These are phyloP conservation scores for Clistopyga incitator DNA, from an alignment of 2,888 invertebrate species.

Conservation along the genomic window DNA sequence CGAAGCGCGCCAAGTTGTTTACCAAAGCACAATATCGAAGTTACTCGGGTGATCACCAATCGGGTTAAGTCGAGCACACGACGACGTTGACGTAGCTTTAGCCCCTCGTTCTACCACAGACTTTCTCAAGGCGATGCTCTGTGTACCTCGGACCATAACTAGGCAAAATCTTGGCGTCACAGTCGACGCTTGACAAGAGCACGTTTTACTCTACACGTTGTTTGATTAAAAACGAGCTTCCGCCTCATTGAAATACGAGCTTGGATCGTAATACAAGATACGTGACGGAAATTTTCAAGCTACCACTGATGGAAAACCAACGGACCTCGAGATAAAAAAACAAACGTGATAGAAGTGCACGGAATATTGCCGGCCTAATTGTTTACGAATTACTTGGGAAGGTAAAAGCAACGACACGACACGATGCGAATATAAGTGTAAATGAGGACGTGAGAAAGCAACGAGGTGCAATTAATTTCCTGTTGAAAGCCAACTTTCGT, in stretches of 20 bases:
- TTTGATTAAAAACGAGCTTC: slow-evolving; percentile 40
- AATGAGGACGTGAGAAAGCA: not conserved
- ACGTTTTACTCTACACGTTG: slow-evolving; percentile 9
- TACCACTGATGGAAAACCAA: not conserved
- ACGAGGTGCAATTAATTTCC: not conserved
- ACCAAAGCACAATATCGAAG: slow-evolving; percentile 53
- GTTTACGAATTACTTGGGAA: not conserved
- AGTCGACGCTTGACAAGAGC: slow-evolving; percentile 23
- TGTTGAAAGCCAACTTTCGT: not conserved
- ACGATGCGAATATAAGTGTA: not conserved
- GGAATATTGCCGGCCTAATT: not conserved
- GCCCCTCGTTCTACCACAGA: not conserved
- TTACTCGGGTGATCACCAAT: slow-evolving; percentile 46
- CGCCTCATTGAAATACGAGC: slow-evolving; percentile 16
- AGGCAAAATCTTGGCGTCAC: slow-evolving; percentile 17
- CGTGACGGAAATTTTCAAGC: slow-evolving; percentile 15
- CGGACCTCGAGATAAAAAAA: not conserved
- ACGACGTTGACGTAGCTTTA: slow-evolving; percentile 4
- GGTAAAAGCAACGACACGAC: no score
- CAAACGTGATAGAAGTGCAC: not conserved
- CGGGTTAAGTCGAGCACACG: slow-evolving; percentile 34
- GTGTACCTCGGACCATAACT: not conserved
- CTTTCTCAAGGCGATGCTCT: slow-evolving; percentile 23
- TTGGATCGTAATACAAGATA: slow-evolving; percentile 20
- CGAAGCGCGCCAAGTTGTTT: slow-evolving; percentile 45